These are phyloP conservation scores for Melieria picta DNA, from an alignment of 2,888 invertebrate genomes.

Conservation along the genomic window DNA sequence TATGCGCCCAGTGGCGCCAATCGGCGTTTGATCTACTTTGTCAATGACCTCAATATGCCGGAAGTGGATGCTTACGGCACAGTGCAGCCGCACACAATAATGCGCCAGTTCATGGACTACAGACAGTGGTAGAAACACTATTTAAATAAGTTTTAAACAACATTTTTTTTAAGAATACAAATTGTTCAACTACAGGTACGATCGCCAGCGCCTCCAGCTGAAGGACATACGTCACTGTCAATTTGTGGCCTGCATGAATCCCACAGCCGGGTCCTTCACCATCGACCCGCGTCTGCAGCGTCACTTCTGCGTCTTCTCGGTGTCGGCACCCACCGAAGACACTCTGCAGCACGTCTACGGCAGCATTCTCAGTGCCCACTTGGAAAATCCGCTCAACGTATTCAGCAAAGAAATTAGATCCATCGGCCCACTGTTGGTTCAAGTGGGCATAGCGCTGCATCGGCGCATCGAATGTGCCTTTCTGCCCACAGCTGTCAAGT, in stretches of 20 bases:
- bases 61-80: conserved; percentile 95
- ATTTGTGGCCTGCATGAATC: conserved; percentile 96
- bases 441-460: conserved; percentile 81
- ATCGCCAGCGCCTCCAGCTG: conserved; percentile 80
- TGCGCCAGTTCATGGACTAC: conserved; percentile 94
- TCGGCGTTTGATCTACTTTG: conserved; percentile 85
- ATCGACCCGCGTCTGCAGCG: conserved; percentile 91
- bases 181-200: conserved; percentile 64
- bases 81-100: conserved; percentile 93
- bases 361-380: conserved; percentile 81
- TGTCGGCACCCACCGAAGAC: conserved; percentile 83
- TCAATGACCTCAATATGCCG: conserved; percentile 98
- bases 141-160: too few relatives aligned
- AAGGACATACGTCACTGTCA: conserved; percentile 95
- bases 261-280: conserved; percentile 95
- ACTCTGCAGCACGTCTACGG: conserved; percentile 86
- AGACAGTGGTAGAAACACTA: conserved; percentile 79
- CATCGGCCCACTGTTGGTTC: conserved; percentile 67
- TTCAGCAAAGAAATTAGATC: conserved; percentile 68
- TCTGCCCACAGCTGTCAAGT: conserved; percentile 93
- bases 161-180: neutral
- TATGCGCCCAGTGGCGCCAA: conserved; percentile 89
- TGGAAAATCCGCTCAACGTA: conserved; percentile 74
- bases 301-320: conserved; percentile 87
- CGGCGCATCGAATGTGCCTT: conserved; percentile 79